These are phyloP conservation scores for Elegia similella DNA, from an alignment of 2,888 invertebrate genomes.

Conservation along the genomic window DNA sequence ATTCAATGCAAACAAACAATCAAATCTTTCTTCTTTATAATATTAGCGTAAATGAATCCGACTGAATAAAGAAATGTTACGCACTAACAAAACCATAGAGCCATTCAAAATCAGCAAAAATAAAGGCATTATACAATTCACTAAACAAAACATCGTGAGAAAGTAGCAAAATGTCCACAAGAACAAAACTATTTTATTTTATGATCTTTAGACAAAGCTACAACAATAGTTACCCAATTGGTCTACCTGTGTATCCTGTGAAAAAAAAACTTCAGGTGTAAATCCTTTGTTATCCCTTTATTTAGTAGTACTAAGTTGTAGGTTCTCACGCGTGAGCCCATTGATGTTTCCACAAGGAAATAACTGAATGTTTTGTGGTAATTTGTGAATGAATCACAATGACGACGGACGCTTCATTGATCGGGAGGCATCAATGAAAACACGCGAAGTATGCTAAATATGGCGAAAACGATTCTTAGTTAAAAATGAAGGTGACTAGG, in stretches of 20 bases:
- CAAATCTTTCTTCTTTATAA: too few relatives aligned
- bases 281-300: not conserved
- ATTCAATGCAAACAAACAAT: too few relatives aligned
- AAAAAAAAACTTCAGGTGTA: not conserved
- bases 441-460: not conserved
- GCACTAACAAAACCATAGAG: not conserved
- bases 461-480: not conserved
- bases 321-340: not conserved
- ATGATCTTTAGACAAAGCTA: not conserved
- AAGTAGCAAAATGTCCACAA: not conserved
- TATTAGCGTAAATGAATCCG: not conserved
- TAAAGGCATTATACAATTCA: not conserved
- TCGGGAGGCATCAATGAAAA: not conserved
- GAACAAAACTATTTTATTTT: not conserved
- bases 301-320: not conserved
- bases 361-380: not conserved
- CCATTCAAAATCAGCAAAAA: not conserved
- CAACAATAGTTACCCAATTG: constrained; percentile 1
- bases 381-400: constrained; percentile 6
- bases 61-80: not conserved
- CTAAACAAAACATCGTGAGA: not conserved
- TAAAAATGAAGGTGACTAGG: too few relatives aligned
- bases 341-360: not conserved
- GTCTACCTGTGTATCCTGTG: not conserved
- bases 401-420: not conserved